Base-by-base conservation (phyloP, 2,888 invertebrate species). In the Pollenia griseotomentosa region DNA sequence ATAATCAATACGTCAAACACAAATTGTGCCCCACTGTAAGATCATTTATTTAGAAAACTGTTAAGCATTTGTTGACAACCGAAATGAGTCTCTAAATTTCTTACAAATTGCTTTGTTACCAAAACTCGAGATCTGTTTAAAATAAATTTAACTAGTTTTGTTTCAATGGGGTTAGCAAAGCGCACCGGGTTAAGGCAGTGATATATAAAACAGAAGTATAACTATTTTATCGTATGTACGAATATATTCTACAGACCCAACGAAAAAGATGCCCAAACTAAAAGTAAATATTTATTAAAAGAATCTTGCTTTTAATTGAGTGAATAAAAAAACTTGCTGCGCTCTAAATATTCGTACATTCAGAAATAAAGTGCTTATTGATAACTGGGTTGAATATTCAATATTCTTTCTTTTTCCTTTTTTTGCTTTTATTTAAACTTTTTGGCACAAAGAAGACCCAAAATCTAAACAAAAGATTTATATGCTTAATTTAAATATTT, bases 391-490 rank as follows among this genome's bases (percentile, higher is more conserved):
- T 81, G 66, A 48, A 82, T 59, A 66, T 61, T 70, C 16, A 68
- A 59, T 74, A 73, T 48, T 46, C 11, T 9, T 16, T 44, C 46
- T 53, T 51, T 23, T 53, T n/a, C 19, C 19, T 3, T 59, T 11
- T n/a, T 40, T 9, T 44, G 4, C 8, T 46, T 14, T 11, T 46
- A 44, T n/a, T 23, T 51, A 8, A 40, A 14, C 42, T 44, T 33
- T 33, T 81, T 57, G 19, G n/a, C 48, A 42, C 33, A 44, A 74
- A 51, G 10, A 68, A 53, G 59, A 68, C 40, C 53, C 59, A 59
- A 59, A 68, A 68, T 61, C 61, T 77, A 75, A 77, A 77, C 68
- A 83, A 83, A 61, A 77, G 83, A 83, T 83, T 83, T 83, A 70
- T 83, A 19, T 44, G 68, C 75, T 83, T 46, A 33, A 83, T 68